Percentiles rank a stretch among this genome's conserved stretches.
These are phyloP conservation scores for Thamnophis sirtalis DNA, from an alignment of 2,113 vertebrate genomes.

Conservation along the genomic window DNA sequence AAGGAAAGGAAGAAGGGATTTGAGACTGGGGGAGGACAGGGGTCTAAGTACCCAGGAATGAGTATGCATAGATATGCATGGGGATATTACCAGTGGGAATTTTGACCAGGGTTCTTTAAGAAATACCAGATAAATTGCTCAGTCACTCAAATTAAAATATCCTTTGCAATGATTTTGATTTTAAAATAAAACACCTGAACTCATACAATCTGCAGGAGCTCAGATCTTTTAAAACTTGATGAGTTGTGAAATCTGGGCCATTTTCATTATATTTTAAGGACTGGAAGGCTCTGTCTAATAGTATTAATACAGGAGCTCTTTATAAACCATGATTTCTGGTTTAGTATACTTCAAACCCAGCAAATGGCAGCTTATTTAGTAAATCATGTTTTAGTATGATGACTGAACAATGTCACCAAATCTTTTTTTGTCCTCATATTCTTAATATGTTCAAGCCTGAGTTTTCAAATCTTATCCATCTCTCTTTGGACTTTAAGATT, in stretches of 20 bases:
- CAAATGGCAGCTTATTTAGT: not conserved
- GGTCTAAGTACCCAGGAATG: not conserved
- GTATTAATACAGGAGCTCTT: not conserved
- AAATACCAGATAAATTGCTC: not conserved
- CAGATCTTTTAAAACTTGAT: not conserved
- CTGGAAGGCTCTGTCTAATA: not conserved
- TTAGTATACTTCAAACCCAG: not conserved
- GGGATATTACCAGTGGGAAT: not conserved
- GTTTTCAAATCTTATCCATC: no score
- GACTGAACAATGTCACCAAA: not conserved
- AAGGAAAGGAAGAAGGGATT: not conserved
- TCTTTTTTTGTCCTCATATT: not conserved
- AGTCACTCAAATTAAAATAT: not conserved
- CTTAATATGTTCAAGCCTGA: not conserved
- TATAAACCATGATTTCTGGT: not conserved
- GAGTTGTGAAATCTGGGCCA: not conserved
- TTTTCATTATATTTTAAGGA: not conserved
- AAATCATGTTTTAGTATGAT: not conserved
- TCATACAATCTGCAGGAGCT: not conserved
- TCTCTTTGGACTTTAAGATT: not conserved
- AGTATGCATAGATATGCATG: not conserved
- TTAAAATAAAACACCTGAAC: not conserved
- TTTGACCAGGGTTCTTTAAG: not conserved
- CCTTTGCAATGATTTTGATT: not conserved
- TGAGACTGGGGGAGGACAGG: not conserved